A percentile compares a stretch with the other conserved stretches of the same genome.
phyloP scores from a whole-genome alignment of 2,888 invertebrate species.

The Dilophus febrilis region DNA sequence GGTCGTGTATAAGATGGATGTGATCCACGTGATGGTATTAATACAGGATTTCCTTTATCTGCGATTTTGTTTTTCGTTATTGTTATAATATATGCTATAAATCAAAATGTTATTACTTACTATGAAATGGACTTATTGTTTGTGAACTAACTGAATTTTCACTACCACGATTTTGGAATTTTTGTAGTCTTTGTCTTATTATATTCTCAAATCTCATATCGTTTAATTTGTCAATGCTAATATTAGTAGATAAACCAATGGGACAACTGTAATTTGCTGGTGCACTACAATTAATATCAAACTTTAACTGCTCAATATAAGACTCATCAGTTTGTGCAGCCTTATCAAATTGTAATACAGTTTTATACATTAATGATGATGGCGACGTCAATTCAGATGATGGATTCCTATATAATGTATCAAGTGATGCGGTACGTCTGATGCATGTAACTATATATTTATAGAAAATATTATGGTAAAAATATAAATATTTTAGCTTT shows the following conservation, averaged over 20 bases:
- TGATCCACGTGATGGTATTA: constrained; percentile 37
- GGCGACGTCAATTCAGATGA: constrained; percentile 39
- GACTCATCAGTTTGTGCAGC: constrained; percentile 50
- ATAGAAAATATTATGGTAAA: no score
- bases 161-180: constrained; percentile 36
- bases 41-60: constrained; percentile 37
- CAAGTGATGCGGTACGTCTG: constrained; percentile 60
- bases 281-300: no score
- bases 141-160: constrained; percentile 14
- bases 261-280: neutral
- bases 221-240: constrained; percentile 5
- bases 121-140: constrained; percentile 12
- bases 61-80: constrained; percentile 4
- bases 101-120: constrained; percentile 6
- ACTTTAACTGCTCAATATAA: constrained; percentile 8
- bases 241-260: no score
- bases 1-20: constrained; percentile 36
- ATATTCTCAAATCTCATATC: constrained; percentile 44
- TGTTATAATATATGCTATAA: neutral
- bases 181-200: constrained; percentile 37
- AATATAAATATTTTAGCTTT: no score
- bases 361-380: constrained; percentile 15
- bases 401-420: constrained; percentile 61
- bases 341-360: constrained; percentile 51
- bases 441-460: constrained; percentile 24